Evolutionary conservation across 1,140 invertebrate species (phyloP).

Genomic region (Leptinotarsa undecemlineata): DNA sequence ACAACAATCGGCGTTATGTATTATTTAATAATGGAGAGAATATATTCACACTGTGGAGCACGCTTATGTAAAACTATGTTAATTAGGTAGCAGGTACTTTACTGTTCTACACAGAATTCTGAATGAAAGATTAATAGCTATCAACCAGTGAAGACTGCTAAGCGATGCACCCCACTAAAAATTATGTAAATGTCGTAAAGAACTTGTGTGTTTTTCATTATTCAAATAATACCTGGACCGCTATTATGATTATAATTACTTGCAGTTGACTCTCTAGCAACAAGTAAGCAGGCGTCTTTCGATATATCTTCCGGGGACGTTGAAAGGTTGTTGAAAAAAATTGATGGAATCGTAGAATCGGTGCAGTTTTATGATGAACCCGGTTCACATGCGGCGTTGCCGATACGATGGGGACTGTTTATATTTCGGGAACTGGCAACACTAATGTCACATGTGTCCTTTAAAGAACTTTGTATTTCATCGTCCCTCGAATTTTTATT

Average conservation of each 20-base stretch:
- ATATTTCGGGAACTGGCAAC: too few species aligned
- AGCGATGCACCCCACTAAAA: slow-evolving; percentile 17
- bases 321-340: too few species aligned
- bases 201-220: slow-evolving; percentile 19
- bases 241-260: slow-evolving; percentile 22
- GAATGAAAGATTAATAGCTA: slow-evolving; percentile 22
- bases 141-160: slow-evolving; percentile 12
- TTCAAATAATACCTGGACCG: slow-evolving; percentile 13
- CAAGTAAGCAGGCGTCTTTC: neutral
- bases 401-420: too few species aligned
- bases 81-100: slow-evolving; percentile 25
- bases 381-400: too few species aligned
- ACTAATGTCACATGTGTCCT: too few species aligned
- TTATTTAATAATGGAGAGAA: slow-evolving; percentile 26
- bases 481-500: too few species aligned
- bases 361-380: too few species aligned
- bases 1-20: slow-evolving; percentile 26
- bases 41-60: slow-evolving; percentile 35
- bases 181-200: slow-evolving; percentile 15
- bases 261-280: neutral
- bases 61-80: slow-evolving; percentile 36
- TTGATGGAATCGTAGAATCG: too few species aligned
- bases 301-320: neutral
- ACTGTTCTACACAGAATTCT: slow-evolving; percentile 25
- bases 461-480: too few species aligned